Evolutionary conservation across 2,797 vertebrate genomes (phyloP).

Genomic region (Cheracebus regulus): DNA sequence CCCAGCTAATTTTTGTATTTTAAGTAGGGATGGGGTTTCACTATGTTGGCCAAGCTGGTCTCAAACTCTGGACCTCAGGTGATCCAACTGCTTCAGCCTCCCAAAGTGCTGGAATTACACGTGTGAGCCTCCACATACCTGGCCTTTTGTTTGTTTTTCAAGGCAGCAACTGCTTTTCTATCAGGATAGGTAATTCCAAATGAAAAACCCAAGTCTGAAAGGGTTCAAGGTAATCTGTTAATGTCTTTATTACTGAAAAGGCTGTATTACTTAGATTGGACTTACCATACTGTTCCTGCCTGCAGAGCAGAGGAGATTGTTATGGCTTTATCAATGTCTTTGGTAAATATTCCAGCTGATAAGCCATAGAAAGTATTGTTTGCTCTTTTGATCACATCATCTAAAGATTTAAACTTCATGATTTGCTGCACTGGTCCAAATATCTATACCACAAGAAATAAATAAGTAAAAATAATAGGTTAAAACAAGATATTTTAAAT

Average conservation of each 20-base stretch:
- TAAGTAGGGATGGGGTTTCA: neutral
- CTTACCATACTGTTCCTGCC: conserved; percentile 92
- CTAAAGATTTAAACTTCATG: conserved; percentile 89
- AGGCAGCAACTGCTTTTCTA: neutral
- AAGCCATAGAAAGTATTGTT: conserved; percentile 91
- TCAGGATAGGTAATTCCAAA: neutral
- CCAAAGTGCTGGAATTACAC: neutral
- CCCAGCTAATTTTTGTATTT: neutral
- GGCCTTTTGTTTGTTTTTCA: neutral
- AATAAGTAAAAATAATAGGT: conserved; percentile 3
- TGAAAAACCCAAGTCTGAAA: neutral
- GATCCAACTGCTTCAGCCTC: neutral
- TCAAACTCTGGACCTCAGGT: neutral
- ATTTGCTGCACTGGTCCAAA: conserved; percentile 95
- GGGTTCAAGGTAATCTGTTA: neutral
- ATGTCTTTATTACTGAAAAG: neutral
- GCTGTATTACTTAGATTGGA: neutral
- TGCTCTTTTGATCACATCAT: conserved; percentile 92
- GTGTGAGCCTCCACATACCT: neutral
- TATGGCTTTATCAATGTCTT: conserved; percentile 90
- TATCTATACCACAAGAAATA: conserved; percentile 84
- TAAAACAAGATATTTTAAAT: conserved; percentile 7
- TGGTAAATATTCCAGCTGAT: conserved; percentile 92
- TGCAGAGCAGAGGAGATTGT: conserved; percentile 90
- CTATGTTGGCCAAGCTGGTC: neutral